These are phyloP conservation scores for Channa maculata DNA, from an alignment of 2,113 vertebrate species.

Conservation along the genomic window DNA sequence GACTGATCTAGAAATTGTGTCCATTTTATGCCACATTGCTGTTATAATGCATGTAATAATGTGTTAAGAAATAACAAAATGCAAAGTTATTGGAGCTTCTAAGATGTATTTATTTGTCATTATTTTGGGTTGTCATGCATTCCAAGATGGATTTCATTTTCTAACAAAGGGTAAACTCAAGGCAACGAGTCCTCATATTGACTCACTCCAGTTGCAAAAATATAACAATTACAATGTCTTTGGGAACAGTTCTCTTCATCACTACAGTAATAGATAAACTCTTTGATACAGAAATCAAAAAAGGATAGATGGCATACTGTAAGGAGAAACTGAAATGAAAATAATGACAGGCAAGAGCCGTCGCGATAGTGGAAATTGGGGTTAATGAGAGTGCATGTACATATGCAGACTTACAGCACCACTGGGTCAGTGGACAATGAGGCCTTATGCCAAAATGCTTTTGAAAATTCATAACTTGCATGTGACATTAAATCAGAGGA, in stretches of 20 bases:
- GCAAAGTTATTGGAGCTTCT: too few species aligned
- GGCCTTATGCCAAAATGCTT: slow-evolving; percentile 4
- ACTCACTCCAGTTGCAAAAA: slow-evolving; percentile 1
- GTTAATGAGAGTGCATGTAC: slow-evolving; percentile 30
- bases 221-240: slow-evolving; percentile 17
- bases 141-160: background rate
- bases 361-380: slow-evolving; percentile 28
- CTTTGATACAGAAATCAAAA: slow-evolving; percentile 32
- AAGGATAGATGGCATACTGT: slow-evolving; percentile 11
- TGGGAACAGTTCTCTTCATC: slow-evolving; percentile 27
- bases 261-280: background rate
- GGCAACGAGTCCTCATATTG: too few species aligned
- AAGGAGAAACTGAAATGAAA: slow-evolving; percentile 21
- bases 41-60: too few species aligned
- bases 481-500: slow-evolving; percentile 1
- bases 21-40: too few species aligned
- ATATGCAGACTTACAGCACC: too few species aligned
- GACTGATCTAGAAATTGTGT: too few species aligned
- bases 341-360: slow-evolving; percentile 21
- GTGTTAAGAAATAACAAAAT: too few species aligned
- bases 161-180: background rate
- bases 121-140: too few species aligned
- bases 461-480: background rate
- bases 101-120: too few species aligned
- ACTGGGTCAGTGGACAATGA: slow-evolving; percentile 9